phyloP scores from a whole-genome alignment of 2,797 vertebrate species.

The Acanthiza pusilla region DNA sequence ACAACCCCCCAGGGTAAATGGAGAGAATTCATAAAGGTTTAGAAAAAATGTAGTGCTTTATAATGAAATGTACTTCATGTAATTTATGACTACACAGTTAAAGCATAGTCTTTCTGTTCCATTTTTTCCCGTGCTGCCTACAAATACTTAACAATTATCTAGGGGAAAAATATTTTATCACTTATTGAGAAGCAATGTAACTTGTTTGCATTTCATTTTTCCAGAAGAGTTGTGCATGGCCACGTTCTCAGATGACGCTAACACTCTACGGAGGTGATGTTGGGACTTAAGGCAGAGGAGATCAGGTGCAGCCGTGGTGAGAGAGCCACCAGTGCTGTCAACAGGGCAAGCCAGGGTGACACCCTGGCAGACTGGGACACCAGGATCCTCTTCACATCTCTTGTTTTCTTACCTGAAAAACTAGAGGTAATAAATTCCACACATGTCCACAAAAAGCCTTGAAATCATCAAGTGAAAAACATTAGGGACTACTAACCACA shows the following conservation, averaged over 20 bases:
- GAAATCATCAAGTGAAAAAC: background rate
- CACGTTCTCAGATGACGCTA: background rate
- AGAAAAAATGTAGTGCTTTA: slow-evolving; percentile 67
- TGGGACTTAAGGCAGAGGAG: background rate
- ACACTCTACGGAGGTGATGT: accelerated
- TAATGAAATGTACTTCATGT: slow-evolving; percentile 72
- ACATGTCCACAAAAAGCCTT: background rate
- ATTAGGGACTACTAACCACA: background rate
- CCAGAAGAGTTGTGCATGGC: background rate
- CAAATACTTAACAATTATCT: slow-evolving; percentile 61
- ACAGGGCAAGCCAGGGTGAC: background rate
- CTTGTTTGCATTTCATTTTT: background rate
- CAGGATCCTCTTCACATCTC: background rate
- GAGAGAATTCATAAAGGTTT: slow-evolving; percentile 72
- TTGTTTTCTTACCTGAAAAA: background rate
- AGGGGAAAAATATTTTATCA: slow-evolving; percentile 36
- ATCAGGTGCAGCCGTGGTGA: background rate
- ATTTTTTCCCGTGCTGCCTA: background rate
- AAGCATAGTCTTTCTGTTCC: slow-evolving; percentile 51
- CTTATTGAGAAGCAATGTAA: slow-evolving; percentile 53
- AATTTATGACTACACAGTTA: slow-evolving; percentile 72
- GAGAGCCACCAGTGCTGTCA: background rate
- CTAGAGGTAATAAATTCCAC: background rate
- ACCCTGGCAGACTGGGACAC: background rate
- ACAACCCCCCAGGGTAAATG: slow-evolving; percentile 66